These are phyloP conservation scores for Rynchops niger DNA, from an alignment of 2,113 vertebrate species.

Conservation along the genomic window DNA sequence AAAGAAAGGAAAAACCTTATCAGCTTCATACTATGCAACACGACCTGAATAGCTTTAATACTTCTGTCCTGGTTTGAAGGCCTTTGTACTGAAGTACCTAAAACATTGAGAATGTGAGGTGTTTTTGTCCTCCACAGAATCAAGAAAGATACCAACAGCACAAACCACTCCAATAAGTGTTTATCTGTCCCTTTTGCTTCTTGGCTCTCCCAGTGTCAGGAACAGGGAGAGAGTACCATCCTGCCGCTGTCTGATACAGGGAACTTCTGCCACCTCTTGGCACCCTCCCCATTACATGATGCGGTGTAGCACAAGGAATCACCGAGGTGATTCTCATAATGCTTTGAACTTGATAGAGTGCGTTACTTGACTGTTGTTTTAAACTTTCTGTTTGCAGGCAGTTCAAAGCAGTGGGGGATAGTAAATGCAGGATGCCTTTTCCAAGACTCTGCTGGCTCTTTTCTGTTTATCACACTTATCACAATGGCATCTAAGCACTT, in stretches of 20 bases:
- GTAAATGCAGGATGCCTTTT: neutral
- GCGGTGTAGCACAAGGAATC: neutral
- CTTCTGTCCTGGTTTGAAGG: neutral
- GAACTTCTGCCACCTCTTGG: neutral
- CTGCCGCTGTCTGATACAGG: neutral
- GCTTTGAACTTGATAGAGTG: neutral
- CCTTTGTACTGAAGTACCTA: neutral
- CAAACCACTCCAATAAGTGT: neutral
- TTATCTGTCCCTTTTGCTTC: accelerated
- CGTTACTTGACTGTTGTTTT: neutral
- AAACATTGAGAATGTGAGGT: neutral
- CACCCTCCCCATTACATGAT: neutral
- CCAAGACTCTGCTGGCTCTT: neutral
- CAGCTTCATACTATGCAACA: neutral
- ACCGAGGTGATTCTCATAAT: neutral
- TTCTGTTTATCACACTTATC: neutral
- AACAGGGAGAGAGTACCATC: neutral
- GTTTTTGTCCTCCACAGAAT: neutral
- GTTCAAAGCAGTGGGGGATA: neutral
- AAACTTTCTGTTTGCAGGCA: neutral
- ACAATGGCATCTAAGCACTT: conserved; percentile 14
- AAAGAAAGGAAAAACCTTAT: neutral
- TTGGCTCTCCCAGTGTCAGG: neutral
- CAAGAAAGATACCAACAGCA: neutral
- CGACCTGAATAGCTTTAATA: neutral